phyloP scores from a whole-genome alignment of 2,113 vertebrate species.

The Callipepla squamata region DNA sequence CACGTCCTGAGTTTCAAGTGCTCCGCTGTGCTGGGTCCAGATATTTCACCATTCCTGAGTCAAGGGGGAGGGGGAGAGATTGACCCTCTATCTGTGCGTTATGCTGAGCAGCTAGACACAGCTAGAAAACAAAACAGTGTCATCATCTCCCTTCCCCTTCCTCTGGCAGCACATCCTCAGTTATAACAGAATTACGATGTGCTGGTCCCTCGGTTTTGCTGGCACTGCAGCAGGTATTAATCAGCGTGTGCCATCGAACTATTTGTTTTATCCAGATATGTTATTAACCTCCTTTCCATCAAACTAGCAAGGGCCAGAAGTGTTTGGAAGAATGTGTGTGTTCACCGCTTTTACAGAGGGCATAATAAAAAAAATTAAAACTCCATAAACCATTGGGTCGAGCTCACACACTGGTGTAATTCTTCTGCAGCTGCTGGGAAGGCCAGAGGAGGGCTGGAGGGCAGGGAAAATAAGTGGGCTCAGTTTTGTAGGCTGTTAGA shows the following conservation, averaged over 20 bases:
- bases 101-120: not conserved
- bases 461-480: not conserved
- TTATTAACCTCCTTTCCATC: conserved; percentile 60
- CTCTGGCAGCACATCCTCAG: not conserved
- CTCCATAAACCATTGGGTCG: not conserved
- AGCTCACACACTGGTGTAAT: not conserved
- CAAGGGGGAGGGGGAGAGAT: not conserved
- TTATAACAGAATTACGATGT: not conserved
- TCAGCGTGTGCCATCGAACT: not conserved
- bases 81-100: not conserved
- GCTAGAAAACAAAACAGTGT: not conserved
- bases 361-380: conserved; percentile 34
- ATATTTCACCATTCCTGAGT: not conserved
- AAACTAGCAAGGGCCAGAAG: not conserved
- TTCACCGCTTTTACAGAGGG: not conserved
- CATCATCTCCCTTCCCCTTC: conserved; percentile 6
- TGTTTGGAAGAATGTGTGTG: not conserved
- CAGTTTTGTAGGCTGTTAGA: not conserved
- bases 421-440: not conserved
- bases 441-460: not conserved
- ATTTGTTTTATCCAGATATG: conserved; percentile 50
- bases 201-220: not conserved
- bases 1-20: not conserved
- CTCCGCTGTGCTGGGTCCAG: fast-evolving
- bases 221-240: conserved; percentile 20